Evolutionary conservation across 2,888 invertebrate genomes (phyloP).

Genomic region (Smittia aterrima): DNA sequence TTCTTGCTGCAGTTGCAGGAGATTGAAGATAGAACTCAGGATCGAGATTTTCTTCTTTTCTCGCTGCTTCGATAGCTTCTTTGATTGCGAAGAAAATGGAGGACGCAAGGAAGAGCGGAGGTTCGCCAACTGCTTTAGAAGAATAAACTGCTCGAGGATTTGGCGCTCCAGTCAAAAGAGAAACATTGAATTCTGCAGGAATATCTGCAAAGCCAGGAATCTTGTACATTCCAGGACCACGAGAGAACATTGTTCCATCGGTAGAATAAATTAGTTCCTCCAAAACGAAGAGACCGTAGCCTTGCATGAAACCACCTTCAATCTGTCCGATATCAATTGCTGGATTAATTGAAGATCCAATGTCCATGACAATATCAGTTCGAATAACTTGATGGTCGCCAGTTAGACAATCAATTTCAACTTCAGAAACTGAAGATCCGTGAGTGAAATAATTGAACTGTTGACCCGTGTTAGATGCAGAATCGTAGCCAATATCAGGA

Average conservation of each 20-base stretch:
- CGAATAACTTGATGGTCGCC: conserved; percentile 87
- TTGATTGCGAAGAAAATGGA: conserved; percentile 87
- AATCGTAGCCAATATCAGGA: conserved; percentile 68
- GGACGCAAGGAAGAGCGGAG: conserved; percentile 85
- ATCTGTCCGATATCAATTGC: conserved; percentile 96
- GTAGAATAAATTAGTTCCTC: conserved; percentile 89
- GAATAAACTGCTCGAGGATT: conserved; percentile 92
- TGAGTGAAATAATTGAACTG: conserved; percentile 83
- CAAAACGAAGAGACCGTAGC: conserved; percentile 86
- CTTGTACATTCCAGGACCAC: conserved; percentile 93
- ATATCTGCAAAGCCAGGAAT: conserved; percentile 91
- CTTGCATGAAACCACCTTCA: conserved; percentile 93
- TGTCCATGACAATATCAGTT: conserved; percentile 95
- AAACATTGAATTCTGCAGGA: conserved; percentile 88
- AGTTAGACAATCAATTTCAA: conserved; percentile 90
- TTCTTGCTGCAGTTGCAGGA: conserved; percentile 85
- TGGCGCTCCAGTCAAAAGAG: conserved; percentile 82
- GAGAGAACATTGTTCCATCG: conserved; percentile 73
- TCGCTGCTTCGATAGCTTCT: conserved; percentile 77
- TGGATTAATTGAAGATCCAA: conserved; percentile 92
- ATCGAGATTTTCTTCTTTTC: conserved; percentile 65
- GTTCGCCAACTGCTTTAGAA: conserved; percentile 96
- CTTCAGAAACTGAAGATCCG: conserved; percentile 83
- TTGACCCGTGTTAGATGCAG: conserved; percentile 66
- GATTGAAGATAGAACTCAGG: conserved; percentile 67